Conservation (phyloP, 1,140 invertebrate species). For the Xylocopa sonorina region DNA sequence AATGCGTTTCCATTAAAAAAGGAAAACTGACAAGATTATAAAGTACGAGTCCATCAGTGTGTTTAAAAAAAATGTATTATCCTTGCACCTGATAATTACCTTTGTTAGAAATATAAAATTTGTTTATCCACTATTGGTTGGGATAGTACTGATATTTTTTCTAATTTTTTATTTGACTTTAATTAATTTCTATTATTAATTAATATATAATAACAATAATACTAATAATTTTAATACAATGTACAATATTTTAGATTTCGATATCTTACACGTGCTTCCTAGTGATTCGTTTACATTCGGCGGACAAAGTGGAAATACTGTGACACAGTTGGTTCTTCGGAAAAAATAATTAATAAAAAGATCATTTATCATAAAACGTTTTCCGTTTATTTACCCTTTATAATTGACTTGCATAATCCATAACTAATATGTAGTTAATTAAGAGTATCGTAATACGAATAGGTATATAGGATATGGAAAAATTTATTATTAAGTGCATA, state of each 20-base stretch:
- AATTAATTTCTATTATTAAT: neutral
- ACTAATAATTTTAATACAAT: neutral
- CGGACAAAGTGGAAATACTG: slow-evolving; percentile 89
- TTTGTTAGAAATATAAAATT: too few relatives aligned
- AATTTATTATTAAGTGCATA: slow-evolving; percentile 63
- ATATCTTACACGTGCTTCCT: slow-evolving; percentile 85
- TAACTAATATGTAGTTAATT: neutral
- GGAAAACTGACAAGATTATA: too few relatives aligned
- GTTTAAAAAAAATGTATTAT: too few relatives aligned
- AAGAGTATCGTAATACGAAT: slow-evolving; percentile 1
- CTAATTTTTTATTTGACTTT: slow-evolving; percentile 21
- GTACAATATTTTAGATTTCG: slow-evolving; percentile 83
- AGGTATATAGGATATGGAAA: neutral
- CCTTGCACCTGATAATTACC: too few relatives aligned
- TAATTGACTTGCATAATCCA: slow-evolving; percentile 17
- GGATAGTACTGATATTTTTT: slow-evolving; percentile 14
- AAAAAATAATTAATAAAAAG: slow-evolving; percentile 45
- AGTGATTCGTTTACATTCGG: slow-evolving; percentile 92
- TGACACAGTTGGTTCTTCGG: slow-evolving; percentile 85
- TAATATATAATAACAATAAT: neutral
- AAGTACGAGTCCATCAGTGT: too few relatives aligned
- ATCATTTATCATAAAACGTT: neutral
- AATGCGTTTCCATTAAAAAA: too few relatives aligned
- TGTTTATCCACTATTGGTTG: slow-evolving; percentile 17
- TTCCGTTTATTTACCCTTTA: neutral